Percentiles rank a stretch among this genome's conserved stretches.
These are phyloP conservation scores for Strigops habroptila DNA, from an alignment of 2,113 vertebrate species.

Conservation along the genomic window DNA sequence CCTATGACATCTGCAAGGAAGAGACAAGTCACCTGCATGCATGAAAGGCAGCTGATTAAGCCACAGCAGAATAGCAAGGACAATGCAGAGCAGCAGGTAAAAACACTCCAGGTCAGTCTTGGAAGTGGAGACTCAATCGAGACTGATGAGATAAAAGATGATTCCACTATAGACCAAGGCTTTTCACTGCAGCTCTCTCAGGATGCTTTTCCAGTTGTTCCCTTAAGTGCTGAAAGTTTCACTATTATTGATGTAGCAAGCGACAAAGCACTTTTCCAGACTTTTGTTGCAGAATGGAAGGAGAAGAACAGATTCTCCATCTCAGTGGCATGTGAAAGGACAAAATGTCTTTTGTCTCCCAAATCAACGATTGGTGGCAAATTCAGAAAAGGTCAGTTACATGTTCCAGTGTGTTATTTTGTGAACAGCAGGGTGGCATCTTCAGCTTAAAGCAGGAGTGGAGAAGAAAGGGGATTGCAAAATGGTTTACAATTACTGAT, in stretches of 20 bases:
- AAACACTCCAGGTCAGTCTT: neutral
- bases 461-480: neutral
- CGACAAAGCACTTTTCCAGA: constrained; percentile 83
- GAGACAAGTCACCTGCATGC: neutral
- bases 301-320: constrained; percentile 83
- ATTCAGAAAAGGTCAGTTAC: constrained; percentile 81
- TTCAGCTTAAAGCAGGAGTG: neutral
- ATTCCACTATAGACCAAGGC: constrained; percentile 55
- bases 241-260: constrained; percentile 93
- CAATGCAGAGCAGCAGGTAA: neutral
- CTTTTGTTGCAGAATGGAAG: constrained; percentile 89
- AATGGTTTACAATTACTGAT: neutral
- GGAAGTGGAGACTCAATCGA: neutral
- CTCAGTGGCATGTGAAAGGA: constrained; percentile 86
- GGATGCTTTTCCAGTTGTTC: constrained; percentile 62
- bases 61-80: neutral
- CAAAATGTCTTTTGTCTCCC: constrained; percentile 54
- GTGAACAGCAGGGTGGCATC: neutral
- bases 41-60: neutral
- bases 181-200: constrained; percentile 82
- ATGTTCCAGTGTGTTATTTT: neutral
- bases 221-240: constrained; percentile 78
- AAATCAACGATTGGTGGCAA: constrained; percentile 76
- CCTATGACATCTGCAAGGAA: constrained; percentile 56
- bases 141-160: constrained; percentile 6